Conservation (phyloP, 2,888 invertebrate genomes). For the Neoaliturus tenellus region DNA sequence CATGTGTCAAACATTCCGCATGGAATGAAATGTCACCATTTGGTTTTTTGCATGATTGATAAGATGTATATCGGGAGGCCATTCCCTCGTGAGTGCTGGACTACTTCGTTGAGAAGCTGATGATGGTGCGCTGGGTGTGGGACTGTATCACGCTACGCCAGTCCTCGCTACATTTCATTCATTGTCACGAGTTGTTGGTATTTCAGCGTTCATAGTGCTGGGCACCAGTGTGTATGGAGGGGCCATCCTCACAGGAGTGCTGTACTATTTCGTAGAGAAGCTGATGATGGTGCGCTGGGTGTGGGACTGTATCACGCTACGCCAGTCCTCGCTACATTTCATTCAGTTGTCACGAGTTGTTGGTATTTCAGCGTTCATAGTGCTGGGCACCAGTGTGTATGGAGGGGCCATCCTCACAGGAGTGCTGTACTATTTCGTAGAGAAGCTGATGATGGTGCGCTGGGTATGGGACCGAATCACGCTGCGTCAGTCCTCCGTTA, state of each 20-base stretch:
- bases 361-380: conserved; percentile 76
- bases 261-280: conserved; percentile 86
- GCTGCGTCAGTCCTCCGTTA: background rate
- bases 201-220: conserved; percentile 80
- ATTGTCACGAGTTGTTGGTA: no score
- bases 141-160: background rate
- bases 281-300: conserved; percentile 76
- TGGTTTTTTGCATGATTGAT: no score
- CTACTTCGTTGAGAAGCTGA: conserved; percentile 84
- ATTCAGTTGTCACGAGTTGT: no score
- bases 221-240: conserved; percentile 84
- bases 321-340: no score
- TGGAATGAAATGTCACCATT: no score
- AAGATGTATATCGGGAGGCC: conserved; percentile 84
- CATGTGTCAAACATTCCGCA: no score
- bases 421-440: conserved; percentile 85
- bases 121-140: conserved; percentile 73
- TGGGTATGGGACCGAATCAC: background rate
- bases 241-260: conserved; percentile 80
- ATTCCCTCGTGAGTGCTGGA: conserved; percentile 82
- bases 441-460: conserved; percentile 79
- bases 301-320: background rate
- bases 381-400: conserved; percentile 82
- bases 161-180: no score
- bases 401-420: conserved; percentile 84